These are phyloP conservation scores for Toxostoma redivivum DNA, from an alignment of 2,113 vertebrate genomes.

Conservation along the genomic window DNA sequence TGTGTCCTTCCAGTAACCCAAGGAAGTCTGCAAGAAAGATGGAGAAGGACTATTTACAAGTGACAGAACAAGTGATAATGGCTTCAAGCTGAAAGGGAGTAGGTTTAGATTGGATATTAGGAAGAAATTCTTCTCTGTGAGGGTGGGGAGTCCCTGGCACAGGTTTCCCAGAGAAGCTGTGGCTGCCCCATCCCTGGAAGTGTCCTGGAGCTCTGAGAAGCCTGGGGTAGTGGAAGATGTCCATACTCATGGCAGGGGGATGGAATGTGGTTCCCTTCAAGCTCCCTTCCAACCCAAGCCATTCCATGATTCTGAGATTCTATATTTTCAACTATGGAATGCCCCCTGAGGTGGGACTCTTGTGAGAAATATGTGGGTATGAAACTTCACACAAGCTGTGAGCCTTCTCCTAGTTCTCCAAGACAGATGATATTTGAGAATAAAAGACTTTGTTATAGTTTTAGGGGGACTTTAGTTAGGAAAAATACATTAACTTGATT, in stretches of 20 bases:
- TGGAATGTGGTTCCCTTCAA: rapidly evolving
- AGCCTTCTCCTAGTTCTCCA: not conserved
- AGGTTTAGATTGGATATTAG: not conserved
- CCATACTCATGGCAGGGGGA: not conserved
- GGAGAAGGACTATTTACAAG: not conserved
- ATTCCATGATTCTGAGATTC: not conserved
- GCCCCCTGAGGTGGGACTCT: not conserved
- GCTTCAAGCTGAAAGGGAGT: not conserved
- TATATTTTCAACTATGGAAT: not conserved
- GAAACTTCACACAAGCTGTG: not conserved
- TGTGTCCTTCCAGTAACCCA: not conserved
- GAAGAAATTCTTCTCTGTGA: not conserved
- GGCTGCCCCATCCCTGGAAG: not conserved
- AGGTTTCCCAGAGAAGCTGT: not conserved
- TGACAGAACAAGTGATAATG: not conserved
- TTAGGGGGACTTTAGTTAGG: not conserved
- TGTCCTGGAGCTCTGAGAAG: rapidly evolving
- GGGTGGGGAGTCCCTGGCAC: not conserved
- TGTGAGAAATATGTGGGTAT: not conserved
- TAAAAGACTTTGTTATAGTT: not conserved
- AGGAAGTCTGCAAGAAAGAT: not conserved
- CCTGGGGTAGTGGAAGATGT: rapidly evolving
- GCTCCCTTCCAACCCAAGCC: not conserved
- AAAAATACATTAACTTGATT: not conserved
- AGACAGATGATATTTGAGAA: not conserved